Conservation (phyloP, 2,888 invertebrate species). For the Drosophila greeni region DNA sequence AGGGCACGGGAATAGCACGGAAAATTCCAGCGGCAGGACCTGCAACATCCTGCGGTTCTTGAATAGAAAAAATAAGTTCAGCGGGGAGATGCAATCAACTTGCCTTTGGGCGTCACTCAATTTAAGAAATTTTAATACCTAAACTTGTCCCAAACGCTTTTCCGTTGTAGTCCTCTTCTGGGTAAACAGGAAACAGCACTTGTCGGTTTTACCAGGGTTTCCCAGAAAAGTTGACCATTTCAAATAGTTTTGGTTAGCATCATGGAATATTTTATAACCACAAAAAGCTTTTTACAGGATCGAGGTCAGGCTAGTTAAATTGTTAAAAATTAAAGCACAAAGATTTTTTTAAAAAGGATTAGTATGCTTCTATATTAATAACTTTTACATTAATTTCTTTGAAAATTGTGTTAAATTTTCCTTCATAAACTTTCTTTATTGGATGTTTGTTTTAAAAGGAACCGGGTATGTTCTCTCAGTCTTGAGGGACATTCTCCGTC, state of each 20-base stretch:
- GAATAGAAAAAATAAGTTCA: conserved; percentile 30
- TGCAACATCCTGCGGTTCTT: conserved; percentile 26
- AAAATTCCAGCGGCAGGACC: conserved; percentile 1
- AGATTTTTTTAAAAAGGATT: neutral
- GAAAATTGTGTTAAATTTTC: no score
- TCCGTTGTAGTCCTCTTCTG: neutral
- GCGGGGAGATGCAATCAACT: conserved; percentile 27
- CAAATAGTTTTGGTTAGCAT: neutral
- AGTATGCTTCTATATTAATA: neutral
- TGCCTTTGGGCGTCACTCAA: conserved; percentile 48
- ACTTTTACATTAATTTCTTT: no score
- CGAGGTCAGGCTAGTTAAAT: neutral
- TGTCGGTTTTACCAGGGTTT: neutral
- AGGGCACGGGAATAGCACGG: neutral
- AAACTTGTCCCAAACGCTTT: conserved; percentile 18
- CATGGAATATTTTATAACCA: no score
- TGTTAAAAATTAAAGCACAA: neutral
- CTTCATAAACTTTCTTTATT: no score
- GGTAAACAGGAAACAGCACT: conserved; percentile 5
- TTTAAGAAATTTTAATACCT: conserved; percentile 46
- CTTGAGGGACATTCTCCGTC: neutral
- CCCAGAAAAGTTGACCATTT: neutral
- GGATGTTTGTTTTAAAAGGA: neutral
- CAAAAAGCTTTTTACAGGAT: neutral
- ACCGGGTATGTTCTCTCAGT: neutral